These are phyloP conservation scores for Phoenicopterus ruber DNA, from an alignment of 2,113 vertebrate species.

Conservation along the genomic window DNA sequence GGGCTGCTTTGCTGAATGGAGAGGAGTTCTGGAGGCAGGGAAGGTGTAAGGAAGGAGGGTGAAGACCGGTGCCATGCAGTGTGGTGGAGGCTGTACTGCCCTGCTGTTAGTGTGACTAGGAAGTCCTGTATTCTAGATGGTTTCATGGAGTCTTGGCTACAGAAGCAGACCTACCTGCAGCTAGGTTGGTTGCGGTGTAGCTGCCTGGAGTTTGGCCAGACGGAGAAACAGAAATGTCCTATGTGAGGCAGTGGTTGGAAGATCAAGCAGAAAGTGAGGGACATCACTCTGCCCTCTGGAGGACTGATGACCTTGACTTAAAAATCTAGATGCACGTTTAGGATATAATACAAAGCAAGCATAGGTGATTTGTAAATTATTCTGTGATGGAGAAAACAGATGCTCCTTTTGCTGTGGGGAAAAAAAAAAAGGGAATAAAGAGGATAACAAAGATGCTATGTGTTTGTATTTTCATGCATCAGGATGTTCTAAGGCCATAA, in stretches of 20 bases:
- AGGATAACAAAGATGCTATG: not conserved
- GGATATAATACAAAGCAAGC: not conserved
- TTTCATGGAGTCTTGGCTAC: not conserved
- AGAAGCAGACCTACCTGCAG: not conserved
- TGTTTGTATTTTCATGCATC: not conserved
- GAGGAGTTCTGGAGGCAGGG: not conserved
- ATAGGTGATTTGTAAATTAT: not conserved
- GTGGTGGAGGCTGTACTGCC: not conserved
- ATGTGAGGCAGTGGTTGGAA: not conserved
- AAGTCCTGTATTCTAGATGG: not conserved
- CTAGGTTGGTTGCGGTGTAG: not conserved
- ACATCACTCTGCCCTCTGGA: not conserved
- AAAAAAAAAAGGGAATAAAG: not conserved
- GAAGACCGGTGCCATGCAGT: fast-evolving
- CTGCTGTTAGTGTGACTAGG: not conserved
- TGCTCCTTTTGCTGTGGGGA: not conserved
- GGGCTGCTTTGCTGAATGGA: not conserved
- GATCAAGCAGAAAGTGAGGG: not conserved
- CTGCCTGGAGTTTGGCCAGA: not conserved
- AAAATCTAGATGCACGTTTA: not conserved
- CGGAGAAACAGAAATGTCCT: not conserved
- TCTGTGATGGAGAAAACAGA: not conserved
- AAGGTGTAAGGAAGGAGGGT: not conserved
- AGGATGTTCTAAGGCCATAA: not conserved
- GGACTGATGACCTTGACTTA: not conserved